Conservation (phyloP, 2,113 vertebrate species). For the Larimichthys polyactis region DNA sequence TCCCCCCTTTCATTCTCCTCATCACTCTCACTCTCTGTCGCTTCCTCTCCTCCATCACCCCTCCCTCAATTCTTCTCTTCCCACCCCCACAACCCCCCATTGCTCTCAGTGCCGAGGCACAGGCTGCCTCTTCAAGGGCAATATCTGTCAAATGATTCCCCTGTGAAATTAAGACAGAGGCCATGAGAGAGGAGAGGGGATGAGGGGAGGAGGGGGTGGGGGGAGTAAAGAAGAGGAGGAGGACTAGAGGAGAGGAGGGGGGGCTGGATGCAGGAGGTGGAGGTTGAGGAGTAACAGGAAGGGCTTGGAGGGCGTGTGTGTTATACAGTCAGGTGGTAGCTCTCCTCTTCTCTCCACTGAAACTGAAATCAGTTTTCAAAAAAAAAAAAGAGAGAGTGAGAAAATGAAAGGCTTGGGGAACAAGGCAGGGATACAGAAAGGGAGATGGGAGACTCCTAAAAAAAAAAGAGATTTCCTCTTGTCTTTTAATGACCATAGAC, state of each 20-base stretch:
- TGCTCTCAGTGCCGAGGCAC: slow-evolving; percentile 74
- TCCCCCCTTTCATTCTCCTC: slow-evolving; percentile 47
- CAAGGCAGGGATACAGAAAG: slow-evolving; percentile 22
- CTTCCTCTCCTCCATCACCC: slow-evolving; percentile 66
- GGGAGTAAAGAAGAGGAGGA: background rate
- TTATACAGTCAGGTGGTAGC: slow-evolving; percentile 58
- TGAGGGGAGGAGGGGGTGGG: slow-evolving; percentile 7
- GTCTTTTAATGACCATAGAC: slow-evolving; percentile 38
- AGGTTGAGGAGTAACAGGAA: slow-evolving; percentile 38
- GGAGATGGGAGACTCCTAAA: slow-evolving; percentile 24
- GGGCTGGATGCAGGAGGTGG: slow-evolving; percentile 1
- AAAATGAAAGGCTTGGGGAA: slow-evolving; percentile 53
- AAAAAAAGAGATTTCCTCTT: slow-evolving; percentile 25
- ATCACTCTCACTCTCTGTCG: slow-evolving; percentile 67
- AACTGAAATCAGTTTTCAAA: slow-evolving; percentile 63
- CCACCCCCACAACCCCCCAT: slow-evolving; percentile 55
- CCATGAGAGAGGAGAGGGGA: slow-evolving; percentile 66
- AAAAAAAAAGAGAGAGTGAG: slow-evolving; percentile 34
- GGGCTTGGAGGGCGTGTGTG: slow-evolving; percentile 7
- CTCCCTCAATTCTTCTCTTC: slow-evolving; percentile 28
- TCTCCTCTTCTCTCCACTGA: slow-evolving; percentile 44
- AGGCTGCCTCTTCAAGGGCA: slow-evolving; percentile 83
- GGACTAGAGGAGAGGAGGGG: background rate
- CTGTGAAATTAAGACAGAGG: slow-evolving; percentile 83
- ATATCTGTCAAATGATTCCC: slow-evolving; percentile 84